Evolutionary conservation across 2,113 vertebrate genomes (phyloP).

Genomic region (Coryphaenoides rupestris): DNA sequence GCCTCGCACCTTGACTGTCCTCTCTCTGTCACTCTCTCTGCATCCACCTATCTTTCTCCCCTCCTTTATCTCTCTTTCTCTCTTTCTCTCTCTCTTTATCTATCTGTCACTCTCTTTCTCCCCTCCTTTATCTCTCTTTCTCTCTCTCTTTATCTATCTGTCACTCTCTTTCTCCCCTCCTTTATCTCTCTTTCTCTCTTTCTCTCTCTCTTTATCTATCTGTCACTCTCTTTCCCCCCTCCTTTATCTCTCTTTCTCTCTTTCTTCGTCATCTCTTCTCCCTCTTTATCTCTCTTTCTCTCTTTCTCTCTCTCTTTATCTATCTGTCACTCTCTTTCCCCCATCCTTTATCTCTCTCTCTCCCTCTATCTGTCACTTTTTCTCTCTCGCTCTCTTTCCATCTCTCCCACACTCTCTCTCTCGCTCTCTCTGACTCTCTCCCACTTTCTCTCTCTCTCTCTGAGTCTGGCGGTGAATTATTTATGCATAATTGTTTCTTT

Average conservation of each 20-base stretch:
- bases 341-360: background rate
- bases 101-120: background rate
- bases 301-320: background rate
- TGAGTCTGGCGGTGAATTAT: slow-evolving; percentile 23
- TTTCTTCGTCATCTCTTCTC: background rate
- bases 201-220: background rate
- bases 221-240: background rate
- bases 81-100: too few species aligned
- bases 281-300: background rate
- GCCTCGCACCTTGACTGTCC: too few species aligned
- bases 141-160: background rate
- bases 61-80: too few species aligned
- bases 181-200: background rate
- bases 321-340: background rate
- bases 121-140: slow-evolving; percentile 13
- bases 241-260: background rate
- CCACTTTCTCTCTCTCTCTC: background rate
- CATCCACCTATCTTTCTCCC: too few species aligned
- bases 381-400: background rate
- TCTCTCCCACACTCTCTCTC: background rate
- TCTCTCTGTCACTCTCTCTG: too few species aligned
- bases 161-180: slow-evolving; percentile 14
- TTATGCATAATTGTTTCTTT: slow-evolving; percentile 7
- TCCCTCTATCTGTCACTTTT: background rate
- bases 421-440: background rate